Conservation (phyloP, 2,113 vertebrate species). For the Erythrocebus patas region DNA sequence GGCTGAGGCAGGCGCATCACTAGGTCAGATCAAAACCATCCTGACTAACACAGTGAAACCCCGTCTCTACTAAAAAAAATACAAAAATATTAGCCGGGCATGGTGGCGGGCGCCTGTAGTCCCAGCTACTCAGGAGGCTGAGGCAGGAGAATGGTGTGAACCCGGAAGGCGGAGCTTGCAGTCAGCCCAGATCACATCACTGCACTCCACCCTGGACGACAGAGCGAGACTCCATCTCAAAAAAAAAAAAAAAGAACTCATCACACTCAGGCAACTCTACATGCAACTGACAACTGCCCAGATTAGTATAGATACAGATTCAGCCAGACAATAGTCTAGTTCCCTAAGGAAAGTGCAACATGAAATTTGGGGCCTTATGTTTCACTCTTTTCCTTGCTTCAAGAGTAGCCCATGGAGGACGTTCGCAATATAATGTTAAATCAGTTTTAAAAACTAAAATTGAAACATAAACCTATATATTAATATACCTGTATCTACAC, state of each 20-base stretch:
- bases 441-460: constrained; percentile 4
- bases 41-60: too few species aligned
- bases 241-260: not conserved
- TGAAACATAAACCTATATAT: not conserved
- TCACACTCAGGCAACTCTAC: constrained; percentile 87
- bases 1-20: too few species aligned
- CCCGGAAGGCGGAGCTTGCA: too few species aligned
- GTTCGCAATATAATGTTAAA: not conserved
- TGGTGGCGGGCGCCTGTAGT: too few species aligned
- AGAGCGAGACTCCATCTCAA: too few species aligned
- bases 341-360: constrained; percentile 81
- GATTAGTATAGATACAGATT: constrained; percentile 91
- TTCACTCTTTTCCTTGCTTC: not conserved
- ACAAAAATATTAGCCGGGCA: too few species aligned
- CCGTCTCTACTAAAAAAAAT: too few species aligned
- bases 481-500: not conserved
- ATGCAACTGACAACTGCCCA: constrained; percentile 91
- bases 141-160: too few species aligned
- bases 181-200: too few species aligned
- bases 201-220: too few species aligned
- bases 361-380: not conserved
- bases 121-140: too few species aligned
- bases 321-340: constrained; percentile 90
- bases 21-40: too few species aligned
- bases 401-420: not conserved